Conservation (phyloP, 1,140 invertebrate species). For the Drosophila bocki region DNA sequence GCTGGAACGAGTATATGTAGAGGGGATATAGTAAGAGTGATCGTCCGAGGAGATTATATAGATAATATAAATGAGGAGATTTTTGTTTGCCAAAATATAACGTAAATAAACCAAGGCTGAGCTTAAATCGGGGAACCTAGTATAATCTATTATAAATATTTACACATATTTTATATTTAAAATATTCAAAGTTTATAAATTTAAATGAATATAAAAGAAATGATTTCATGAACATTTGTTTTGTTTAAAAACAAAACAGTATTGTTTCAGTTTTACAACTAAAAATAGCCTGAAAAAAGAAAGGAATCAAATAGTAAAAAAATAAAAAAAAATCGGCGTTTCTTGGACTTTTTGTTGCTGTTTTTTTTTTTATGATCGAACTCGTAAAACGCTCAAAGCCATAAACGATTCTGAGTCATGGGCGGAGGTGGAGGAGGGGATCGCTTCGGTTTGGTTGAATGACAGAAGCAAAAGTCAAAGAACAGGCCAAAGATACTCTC, state of each 20-base stretch:
- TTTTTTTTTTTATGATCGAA: constrained; percentile 55
- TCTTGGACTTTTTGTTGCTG: constrained; percentile 6
- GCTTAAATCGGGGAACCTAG: no score
- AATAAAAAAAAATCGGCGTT: constrained; percentile 27
- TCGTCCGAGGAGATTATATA: neutral
- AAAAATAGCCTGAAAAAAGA: constrained; percentile 48
- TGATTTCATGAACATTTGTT: no score
- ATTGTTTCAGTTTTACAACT: neutral
- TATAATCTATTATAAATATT: no score
- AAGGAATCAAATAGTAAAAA: constrained; percentile 11
- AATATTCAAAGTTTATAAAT: no score
- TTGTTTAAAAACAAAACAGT: neutral
- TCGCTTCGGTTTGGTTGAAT: constrained; percentile 13
- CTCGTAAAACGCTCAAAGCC: constrained; percentile 66
- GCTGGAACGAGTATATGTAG: constrained; percentile 16
- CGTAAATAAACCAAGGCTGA: no score
- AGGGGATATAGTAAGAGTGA: neutral
- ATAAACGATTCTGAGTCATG: constrained; percentile 60
- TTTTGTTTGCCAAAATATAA: no score
- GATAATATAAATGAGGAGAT: no score
- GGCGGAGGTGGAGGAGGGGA: constrained; percentile 9
- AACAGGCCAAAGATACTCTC: constrained; percentile 30
- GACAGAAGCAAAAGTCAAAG: constrained; percentile 39
- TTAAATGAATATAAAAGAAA: no score
- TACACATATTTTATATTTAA: no score